Base-by-base conservation (phyloP, 2,797 vertebrate genomes). In the Urosaurus nigricauda region DNA sequence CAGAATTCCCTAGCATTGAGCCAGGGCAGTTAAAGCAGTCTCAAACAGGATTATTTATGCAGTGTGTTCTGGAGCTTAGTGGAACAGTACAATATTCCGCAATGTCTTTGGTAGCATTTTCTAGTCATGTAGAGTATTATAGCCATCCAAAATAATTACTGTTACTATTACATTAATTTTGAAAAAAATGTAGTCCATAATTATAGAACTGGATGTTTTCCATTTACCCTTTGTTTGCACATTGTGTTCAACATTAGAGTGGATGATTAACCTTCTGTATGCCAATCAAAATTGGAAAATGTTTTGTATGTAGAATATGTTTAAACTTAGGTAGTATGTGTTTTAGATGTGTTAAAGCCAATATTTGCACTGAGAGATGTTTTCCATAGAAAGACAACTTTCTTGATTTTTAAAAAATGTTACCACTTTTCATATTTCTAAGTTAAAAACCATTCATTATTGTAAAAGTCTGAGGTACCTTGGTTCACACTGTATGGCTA, bases 401-500 rank as follows among this genome's bases (percentile, higher is more conserved):
- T 92, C 84, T 78, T 79, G 83, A 8, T 91, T 84, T 51, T 51
- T 6, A 87, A 91, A 51, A 51, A 88, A 91, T 82, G 47, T 73
- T 81, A 14, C 35, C 17, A 29, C 2, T 79, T 65, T 37, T 81
- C 26, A 47, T 60, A 94, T 71, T 79, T 93, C 19, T 88, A 91
- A 51, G 47, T 51, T 51, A 51, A 51, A 51, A 51, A 51, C 47
- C 5, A 51, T 51, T 51, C 47, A 51, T 51, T 51, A 51, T 51
- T 51, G 47, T 51, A 51, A 51, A 83, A 92, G 91, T 82, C 89
- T 89, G 21, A 93, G 89, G 90, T 91, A 91, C 87, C 92, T 93
- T 92, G 92, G 77, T 85, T 68, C 91, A 84, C 35, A 89, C 1
- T 40, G 84, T 88, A 87, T 29, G 73, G 88, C 86, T 63, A 90